Base-by-base conservation (phyloP, 2,888 invertebrate genomes). In the Syritta pipiens region DNA sequence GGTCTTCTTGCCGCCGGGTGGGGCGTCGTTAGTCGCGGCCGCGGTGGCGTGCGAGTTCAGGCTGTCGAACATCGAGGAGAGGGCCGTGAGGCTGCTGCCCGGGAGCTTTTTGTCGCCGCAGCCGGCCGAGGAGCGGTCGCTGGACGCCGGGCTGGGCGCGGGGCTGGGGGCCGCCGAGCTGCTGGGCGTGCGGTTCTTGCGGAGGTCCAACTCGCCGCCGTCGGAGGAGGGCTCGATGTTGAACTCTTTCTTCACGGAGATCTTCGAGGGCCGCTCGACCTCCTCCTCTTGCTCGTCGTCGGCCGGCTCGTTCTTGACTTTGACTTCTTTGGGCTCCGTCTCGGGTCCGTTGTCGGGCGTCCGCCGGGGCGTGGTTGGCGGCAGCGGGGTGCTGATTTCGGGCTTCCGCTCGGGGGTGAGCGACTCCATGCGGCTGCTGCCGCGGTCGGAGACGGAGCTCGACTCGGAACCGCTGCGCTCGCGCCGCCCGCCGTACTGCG, bases 1-100 rank as follows among this genome's bases (percentile, higher is more conserved):
- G 46, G 86, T 86, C 75, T 88, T 88, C 30, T 77, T 74, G 1
- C 68, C 40, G 44, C 24, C 60, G 17, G 53, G 37, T 48, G 65
- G 65, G 17, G 5, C 68, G 40, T 55, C 83, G 37, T 74, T 83
- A 53, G 82, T 71, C 5, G 79, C 68, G 1, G 67, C 28, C 35
- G 89, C 89, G 0, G 94, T 93, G 1, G 94, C 37, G 19, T 65
- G 82, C 57, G 84, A 19, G 48, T 76, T 94, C 35, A 96, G 89
- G 86, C 92, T 96, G 87, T 96, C 96, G 85, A 96, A 96, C 96
- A 96, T 96, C 14, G 96, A 96, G 14, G 96, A 96, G 1, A 96
- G 89, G 0, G 96, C 96, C 12, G 95, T 95, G 55, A 96, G 90
- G 68, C 93, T 92, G 19, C 92, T 92, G 26, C 88, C 88, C 1